Conservation (phyloP, 2,888 invertebrate species). For the Melanostoma scalare region DNA sequence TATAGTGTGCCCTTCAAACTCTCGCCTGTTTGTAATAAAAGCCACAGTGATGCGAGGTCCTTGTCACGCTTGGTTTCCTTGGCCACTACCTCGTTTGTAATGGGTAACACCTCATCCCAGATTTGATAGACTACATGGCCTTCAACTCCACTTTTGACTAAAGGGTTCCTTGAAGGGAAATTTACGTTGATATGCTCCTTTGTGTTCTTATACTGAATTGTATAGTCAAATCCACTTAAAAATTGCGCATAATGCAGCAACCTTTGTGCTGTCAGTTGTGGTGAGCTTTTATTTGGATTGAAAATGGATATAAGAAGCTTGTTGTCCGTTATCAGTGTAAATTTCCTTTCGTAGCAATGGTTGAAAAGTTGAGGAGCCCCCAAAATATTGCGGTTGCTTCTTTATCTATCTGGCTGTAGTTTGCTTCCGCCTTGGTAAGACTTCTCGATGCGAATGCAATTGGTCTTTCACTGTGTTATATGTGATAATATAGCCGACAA, state of each 20-base stretch:
- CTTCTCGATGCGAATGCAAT: too few species aligned
- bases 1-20: not conserved
- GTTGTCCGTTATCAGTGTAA: constrained; percentile 55
- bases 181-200: constrained; percentile 48
- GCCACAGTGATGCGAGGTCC: not conserved
- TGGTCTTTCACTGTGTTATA: too few species aligned
- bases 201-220: constrained; percentile 56
- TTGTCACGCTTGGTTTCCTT: too few species aligned
- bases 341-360: constrained; percentile 55
- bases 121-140: too few species aligned
- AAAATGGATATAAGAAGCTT: constrained; percentile 60
- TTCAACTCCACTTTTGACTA: too few species aligned
- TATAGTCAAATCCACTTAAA: constrained; percentile 67
- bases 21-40: constrained; percentile 15
- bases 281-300: constrained; percentile 14
- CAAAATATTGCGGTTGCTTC: constrained; percentile 64
- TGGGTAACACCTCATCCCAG: too few species aligned
- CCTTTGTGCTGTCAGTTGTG: constrained; percentile 48
- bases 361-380: constrained; percentile 49
- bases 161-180: constrained; percentile 28
- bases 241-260: too few species aligned
- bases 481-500: constrained; percentile 67
- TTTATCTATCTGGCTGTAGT: constrained; percentile 57
- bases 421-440: too few species aligned
- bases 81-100: too few species aligned